These are phyloP conservation scores for Chelon labrosus DNA, from an alignment of 2,797 vertebrate species.

Conservation along the genomic window DNA sequence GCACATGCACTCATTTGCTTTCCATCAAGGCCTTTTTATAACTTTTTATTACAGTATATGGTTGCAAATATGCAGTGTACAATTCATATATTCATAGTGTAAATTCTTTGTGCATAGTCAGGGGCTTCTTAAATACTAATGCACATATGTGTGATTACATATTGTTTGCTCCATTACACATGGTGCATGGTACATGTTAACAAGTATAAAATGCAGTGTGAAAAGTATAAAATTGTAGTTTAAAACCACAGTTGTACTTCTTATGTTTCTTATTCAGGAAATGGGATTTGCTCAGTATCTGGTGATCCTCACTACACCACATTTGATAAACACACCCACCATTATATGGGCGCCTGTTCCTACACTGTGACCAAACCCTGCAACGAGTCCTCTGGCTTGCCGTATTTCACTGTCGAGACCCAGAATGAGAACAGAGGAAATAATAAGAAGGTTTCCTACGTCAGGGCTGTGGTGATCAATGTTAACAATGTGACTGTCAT, in stretches of 20 bases:
- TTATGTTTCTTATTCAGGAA: constrained; percentile 48
- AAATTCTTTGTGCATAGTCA: too few species aligned
- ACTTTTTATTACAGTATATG: too few species aligned
- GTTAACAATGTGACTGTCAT: constrained; percentile 78
- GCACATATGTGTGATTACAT: too few species aligned
- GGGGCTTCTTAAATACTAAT: too few species aligned
- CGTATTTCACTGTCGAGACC: constrained; percentile 87
- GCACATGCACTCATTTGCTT: too few species aligned
- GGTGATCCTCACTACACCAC: constrained; percentile 92
- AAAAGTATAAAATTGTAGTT: neutral
- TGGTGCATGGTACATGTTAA: too few species aligned
- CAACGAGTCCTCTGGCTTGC: constrained; percentile 74
- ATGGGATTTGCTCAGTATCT: constrained; percentile 87
- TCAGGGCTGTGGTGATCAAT: constrained; percentile 85
- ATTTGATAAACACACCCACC: constrained; percentile 86
- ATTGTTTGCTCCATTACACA: too few species aligned
- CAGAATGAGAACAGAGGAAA: constrained; percentile 89
- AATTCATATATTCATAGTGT: too few species aligned
- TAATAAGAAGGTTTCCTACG: constrained; percentile 88
- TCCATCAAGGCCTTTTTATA: too few species aligned
- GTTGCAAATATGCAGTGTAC: too few species aligned
- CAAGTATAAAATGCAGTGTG: too few species aligned
- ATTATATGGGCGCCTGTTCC: constrained; percentile 93
- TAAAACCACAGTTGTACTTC: neutral
- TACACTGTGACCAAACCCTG: constrained; percentile 89